Percentiles rank a stretch among this genome's conserved stretches.
Evolutionary conservation across 2,888 invertebrate species (phyloP).

Genomic region (Camptogramma bilineatum): DNA sequence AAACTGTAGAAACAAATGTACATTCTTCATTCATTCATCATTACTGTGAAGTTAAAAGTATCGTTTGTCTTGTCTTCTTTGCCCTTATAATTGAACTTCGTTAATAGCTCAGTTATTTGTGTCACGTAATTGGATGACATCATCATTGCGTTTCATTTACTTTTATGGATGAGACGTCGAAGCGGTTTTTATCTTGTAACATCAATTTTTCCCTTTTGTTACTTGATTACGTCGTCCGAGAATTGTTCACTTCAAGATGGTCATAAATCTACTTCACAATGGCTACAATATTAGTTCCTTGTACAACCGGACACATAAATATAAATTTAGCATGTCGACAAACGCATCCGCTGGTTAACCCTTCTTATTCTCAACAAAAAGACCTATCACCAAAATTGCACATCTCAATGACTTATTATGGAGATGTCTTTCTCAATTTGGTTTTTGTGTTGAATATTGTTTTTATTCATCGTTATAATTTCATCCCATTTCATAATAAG

Average conservation of each 20-base stretch:
- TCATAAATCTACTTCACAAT: constrained; percentile 17
- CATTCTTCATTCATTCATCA: constrained; percentile 17
- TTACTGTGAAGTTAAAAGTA: constrained; percentile 20
- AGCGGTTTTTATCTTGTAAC: background rate
- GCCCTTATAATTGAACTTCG: constrained; percentile 31
- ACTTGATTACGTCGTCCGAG: no score
- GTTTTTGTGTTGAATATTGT: background rate
- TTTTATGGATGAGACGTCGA: constrained; percentile 17
- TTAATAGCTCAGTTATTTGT: constrained; percentile 32
- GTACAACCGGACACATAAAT: constrained; percentile 73
- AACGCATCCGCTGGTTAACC: constrained; percentile 58
- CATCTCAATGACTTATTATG: background rate
- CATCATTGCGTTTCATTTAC: constrained; percentile 26
- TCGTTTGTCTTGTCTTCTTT: constrained; percentile 4
- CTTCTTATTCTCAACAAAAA: constrained; percentile 25
- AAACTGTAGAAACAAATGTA: constrained; percentile 1
- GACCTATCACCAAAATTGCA: constrained; percentile 19
- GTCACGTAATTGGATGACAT: constrained; percentile 35
- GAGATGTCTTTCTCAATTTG: constrained; percentile 7
- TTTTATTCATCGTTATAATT: background rate
- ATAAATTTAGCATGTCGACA: constrained; percentile 72
- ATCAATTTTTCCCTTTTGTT: no score
- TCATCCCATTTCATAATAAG: no score
- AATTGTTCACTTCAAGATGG: background rate
- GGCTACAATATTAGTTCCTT: constrained; percentile 22